These are phyloP conservation scores for Lutraria lutraria DNA, from an alignment of 2,888 invertebrate genomes.

Conservation along the genomic window DNA sequence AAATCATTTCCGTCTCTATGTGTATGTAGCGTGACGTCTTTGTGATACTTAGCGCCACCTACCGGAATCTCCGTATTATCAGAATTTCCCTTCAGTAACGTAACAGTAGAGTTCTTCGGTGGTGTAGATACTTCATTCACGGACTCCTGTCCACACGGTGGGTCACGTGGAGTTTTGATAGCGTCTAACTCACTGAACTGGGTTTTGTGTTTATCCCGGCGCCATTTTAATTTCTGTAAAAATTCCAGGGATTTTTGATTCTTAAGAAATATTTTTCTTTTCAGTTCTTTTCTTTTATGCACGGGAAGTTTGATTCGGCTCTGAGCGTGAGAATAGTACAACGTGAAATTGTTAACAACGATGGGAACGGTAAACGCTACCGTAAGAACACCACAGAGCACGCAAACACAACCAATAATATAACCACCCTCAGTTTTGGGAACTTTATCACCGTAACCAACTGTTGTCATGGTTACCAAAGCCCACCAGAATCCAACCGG, in stretches of 20 bases:
- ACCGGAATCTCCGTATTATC: not conserved
- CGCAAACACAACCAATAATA: slow-evolving; percentile 84
- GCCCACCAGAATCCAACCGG: slow-evolving; percentile 87
- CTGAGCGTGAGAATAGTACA: slow-evolving; percentile 86
- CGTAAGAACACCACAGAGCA: slow-evolving; percentile 85
- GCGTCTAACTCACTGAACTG: slow-evolving; percentile 67
- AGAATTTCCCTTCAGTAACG: slow-evolving; percentile 17
- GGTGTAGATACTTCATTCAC: slow-evolving; percentile 44
- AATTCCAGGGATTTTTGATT: slow-evolving; percentile 81
- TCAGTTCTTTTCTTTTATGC: slow-evolving; percentile 80
- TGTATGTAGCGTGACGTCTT: not conserved
- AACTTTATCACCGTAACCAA: slow-evolving; percentile 86
- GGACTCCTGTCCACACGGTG: slow-evolving; percentile 70
- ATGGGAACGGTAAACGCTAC: slow-evolving; percentile 86
- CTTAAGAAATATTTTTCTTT: slow-evolving; percentile 79
- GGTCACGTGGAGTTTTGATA: slow-evolving; percentile 68
- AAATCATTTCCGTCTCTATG: not conserved
- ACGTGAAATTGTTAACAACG: slow-evolving; percentile 86
- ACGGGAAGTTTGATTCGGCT: slow-evolving; percentile 84
- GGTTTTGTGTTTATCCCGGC: slow-evolving; percentile 68
- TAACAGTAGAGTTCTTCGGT: slow-evolving; percentile 38
- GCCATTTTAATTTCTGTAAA: slow-evolving; percentile 77
- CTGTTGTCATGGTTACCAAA: slow-evolving; percentile 86
- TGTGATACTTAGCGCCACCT: not conserved
- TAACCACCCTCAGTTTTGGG: slow-evolving; percentile 84